Conservation (phyloP, 1,140 invertebrate species). For the Tyrophagus putrescentiae region DNA sequence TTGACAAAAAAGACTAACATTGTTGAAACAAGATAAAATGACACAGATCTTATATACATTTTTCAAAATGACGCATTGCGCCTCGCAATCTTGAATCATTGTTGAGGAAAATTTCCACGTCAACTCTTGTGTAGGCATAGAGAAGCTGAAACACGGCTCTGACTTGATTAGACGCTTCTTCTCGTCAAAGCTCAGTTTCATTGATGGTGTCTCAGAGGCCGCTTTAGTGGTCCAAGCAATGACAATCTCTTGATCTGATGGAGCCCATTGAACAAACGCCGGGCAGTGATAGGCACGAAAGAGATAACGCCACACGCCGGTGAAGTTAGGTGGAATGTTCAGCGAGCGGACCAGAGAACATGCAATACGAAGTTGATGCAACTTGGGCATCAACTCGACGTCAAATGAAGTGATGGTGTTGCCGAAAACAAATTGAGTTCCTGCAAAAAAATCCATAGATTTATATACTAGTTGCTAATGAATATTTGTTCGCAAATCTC, state of each 20-base stretch:
- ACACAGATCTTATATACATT: too few species aligned
- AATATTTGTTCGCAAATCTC: neutral
- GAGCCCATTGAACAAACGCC: constrained; percentile 44
- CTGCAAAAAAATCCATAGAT: constrained; percentile 8
- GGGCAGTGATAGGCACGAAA: constrained; percentile 41
- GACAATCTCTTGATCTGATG: constrained; percentile 47
- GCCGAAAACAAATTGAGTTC: constrained; percentile 36
- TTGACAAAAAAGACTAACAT: too few species aligned
- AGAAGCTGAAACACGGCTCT: constrained; percentile 31
- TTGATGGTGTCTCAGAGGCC: constrained; percentile 32
- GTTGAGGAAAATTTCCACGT: too few species aligned
- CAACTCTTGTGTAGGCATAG: constrained; percentile 28
- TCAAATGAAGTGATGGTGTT: constrained; percentile 39
- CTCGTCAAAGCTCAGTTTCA: constrained; percentile 32
- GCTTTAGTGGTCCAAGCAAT: constrained; percentile 41
- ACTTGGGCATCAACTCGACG: constrained; percentile 43
- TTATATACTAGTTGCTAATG: neutral
- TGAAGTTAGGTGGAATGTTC: constrained; percentile 40
- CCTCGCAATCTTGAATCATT: too few species aligned
- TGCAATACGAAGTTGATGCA: constrained; percentile 44
- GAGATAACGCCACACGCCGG: constrained; percentile 45
- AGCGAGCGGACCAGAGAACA: constrained; percentile 41
- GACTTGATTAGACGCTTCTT: constrained; percentile 31
- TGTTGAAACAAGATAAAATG: too few species aligned
- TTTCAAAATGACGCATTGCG: too few species aligned